phyloP scores from a whole-genome alignment of 37 sponge, comb jelly and placozoan genomes.

The Aphrocallistes beatrix region DNA sequence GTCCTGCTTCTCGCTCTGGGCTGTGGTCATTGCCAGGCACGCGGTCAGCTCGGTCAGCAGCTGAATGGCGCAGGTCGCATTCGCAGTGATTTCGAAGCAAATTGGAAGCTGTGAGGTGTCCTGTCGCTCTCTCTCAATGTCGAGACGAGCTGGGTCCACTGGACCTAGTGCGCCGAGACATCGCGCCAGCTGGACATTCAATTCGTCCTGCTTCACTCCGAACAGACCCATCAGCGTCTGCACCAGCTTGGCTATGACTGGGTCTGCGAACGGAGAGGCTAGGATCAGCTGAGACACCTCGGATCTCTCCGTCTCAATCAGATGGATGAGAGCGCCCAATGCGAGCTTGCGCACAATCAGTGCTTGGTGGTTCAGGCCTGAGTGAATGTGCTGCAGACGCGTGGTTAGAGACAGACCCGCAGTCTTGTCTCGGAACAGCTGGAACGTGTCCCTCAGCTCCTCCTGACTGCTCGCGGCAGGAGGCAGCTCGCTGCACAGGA shows the following conservation, averaged over 20 bases:
- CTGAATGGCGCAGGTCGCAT: background rate
- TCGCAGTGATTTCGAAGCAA: background rate
- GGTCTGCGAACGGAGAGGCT: background rate
- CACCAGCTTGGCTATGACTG: background rate
- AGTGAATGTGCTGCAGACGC: background rate
- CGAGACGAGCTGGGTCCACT: background rate
- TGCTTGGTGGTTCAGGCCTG: background rate
- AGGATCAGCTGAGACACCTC: background rate
- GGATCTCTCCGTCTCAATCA: background rate
- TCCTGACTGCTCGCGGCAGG: background rate
- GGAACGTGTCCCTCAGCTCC: background rate
- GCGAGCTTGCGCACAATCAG: constrained; percentile 4
- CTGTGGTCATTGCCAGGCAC: background rate
- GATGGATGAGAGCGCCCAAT: background rate
- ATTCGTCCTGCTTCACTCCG: background rate
- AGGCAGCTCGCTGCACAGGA: background rate
- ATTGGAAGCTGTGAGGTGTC: background rate
- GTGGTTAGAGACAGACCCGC: background rate
- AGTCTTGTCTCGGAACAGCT: background rate
- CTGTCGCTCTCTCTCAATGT: background rate
- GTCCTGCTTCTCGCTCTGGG: background rate
- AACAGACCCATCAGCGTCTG: background rate
- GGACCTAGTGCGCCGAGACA: background rate
- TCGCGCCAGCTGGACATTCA: background rate
- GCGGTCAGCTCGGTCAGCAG: background rate